Evolutionary conservation across 2,888 invertebrate species (phyloP).

Genomic region (Drosophila tanythrix): DNA sequence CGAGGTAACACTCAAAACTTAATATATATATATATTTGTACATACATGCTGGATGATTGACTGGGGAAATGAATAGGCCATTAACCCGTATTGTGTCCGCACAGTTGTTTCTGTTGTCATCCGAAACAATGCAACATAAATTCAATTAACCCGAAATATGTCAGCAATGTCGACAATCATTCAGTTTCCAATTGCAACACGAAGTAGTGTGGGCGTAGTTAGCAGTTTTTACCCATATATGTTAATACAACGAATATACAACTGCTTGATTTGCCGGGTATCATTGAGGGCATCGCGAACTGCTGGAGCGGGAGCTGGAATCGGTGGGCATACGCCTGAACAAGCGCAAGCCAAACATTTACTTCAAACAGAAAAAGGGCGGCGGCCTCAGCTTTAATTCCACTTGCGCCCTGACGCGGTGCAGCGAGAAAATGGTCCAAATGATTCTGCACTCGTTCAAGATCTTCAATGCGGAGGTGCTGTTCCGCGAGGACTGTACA

Average conservation of each 20-base stretch:
- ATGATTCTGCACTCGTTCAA: conserved; percentile 99
- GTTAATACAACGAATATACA: conserved; percentile 99
- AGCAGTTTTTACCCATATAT: too few species aligned
- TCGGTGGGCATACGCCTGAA: conserved; percentile 99
- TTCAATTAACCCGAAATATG: conserved; percentile 65
- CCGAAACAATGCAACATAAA: conserved; percentile 42
- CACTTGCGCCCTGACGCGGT: conserved; percentile 95
- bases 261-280: conserved; percentile 98
- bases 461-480: conserved; percentile 97
- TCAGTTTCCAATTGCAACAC: too few species aligned
- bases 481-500: conserved; percentile 98
- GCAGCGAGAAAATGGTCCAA: conserved; percentile 98
- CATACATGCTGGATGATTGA: not conserved
- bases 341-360: conserved; percentile 97
- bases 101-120: conserved; percentile 16
- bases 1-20: too few species aligned
- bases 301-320: conserved; percentile 97
- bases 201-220: too few species aligned
- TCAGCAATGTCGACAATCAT: conserved; percentile 26
- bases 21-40: not conserved
- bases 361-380: conserved; percentile 98
- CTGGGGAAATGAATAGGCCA: conserved; percentile 56
- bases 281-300: conserved; percentile 98
- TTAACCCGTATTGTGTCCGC: conserved; percentile 34
- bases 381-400: conserved; percentile 99